These are phyloP conservation scores for Lacanobia oleracea DNA, from an alignment of 2,888 invertebrate genomes.

Conservation along the genomic window DNA sequence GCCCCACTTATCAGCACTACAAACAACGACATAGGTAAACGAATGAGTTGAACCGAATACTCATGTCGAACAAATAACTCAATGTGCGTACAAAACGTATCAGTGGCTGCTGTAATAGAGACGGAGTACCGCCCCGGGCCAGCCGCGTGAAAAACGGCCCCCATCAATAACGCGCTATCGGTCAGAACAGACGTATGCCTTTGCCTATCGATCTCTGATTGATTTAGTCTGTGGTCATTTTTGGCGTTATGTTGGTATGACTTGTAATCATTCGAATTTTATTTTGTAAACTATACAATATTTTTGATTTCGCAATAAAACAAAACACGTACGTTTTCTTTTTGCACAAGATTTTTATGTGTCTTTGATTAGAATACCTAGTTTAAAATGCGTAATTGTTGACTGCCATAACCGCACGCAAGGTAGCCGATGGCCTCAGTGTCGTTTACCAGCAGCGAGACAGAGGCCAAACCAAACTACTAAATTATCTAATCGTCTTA, in stretches of 20 bases:
- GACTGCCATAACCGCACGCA: too few relatives aligned
- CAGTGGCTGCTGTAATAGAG: constrained; percentile 73
- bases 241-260: constrained; percentile 10
- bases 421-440: neutral
- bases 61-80: constrained; percentile 68
- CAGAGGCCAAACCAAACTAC: neutral
- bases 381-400: too few relatives aligned
- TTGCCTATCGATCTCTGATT: constrained; percentile 75
- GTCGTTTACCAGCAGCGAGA: neutral
- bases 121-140: constrained; percentile 73
- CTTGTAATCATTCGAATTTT: neutral
- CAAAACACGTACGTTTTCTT: neutral
- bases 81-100: constrained; percentile 68
- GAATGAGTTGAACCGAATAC: constrained; percentile 55
- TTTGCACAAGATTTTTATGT: too few relatives aligned
- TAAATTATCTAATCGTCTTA: neutral
- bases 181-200: constrained; percentile 63
- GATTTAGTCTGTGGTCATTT: constrained; percentile 64
- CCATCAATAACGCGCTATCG: constrained; percentile 82
- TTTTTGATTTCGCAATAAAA: neutral
- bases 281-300: neutral
- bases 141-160: constrained; percentile 79
- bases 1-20: constrained; percentile 60
- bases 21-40: constrained; percentile 58
- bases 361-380: too few relatives aligned